phyloP scores from a whole-genome alignment of 37 sponge, comb jelly and placozoan genomes.

The Halisarca cf. caerulea region DNA sequence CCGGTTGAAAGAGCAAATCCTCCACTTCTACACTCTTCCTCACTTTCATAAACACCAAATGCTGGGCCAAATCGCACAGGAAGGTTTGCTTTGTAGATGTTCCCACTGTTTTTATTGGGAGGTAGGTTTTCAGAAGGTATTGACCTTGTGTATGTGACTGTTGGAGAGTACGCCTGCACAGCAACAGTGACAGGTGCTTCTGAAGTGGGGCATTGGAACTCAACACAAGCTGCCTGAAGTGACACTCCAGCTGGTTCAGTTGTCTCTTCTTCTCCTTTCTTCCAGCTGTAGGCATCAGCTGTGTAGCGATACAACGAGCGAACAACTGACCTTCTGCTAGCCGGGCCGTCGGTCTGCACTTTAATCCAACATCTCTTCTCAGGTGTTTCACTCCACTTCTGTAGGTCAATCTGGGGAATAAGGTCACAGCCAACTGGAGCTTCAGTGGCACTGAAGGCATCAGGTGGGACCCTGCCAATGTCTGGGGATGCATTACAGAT shows the following conservation, averaged over 20 bases:
- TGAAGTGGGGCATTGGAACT: constrained; percentile 4
- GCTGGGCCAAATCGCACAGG: neutral
- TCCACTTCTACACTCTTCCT: constrained; percentile 15
- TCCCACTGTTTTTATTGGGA: neutral
- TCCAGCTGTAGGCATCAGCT: neutral
- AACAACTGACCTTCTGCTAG: neutral
- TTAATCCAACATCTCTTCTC: constrained; percentile 2
- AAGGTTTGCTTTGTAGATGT: neutral
- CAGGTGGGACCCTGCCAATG: constrained; percentile 43
- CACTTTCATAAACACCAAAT: neutral
- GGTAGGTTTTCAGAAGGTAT: neutral
- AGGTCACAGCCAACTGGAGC: constrained; percentile 26
- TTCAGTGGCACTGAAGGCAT: constrained; percentile 62
- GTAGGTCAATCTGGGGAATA: constrained; percentile 36
- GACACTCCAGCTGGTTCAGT: neutral
- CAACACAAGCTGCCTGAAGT: constrained; percentile 13
- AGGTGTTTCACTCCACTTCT: constrained; percentile 25
- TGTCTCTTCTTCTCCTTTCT: neutral
- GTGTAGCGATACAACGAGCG: neutral
- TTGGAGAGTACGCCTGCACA: neutral
- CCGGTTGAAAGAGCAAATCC: neutral
- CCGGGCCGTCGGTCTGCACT: neutral
- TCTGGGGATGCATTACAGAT: constrained; percentile 81
- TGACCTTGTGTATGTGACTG: neutral
- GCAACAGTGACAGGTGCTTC: neutral